phyloP scores from a whole-genome alignment of 2,113 vertebrate species.

The Pyxicephalus adspersus region DNA sequence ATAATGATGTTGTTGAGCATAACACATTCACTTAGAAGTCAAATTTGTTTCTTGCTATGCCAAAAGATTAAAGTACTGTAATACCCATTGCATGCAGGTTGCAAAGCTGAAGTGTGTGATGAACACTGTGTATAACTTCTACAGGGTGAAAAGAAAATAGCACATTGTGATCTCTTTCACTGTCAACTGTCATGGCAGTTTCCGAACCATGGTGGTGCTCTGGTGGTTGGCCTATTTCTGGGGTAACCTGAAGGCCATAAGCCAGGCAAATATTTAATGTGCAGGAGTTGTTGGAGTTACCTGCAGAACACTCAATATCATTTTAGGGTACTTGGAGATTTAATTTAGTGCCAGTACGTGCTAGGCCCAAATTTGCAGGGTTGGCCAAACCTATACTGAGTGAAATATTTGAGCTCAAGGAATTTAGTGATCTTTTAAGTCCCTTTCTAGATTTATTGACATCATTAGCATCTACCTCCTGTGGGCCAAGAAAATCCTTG shows the following conservation, averaged over 20 bases:
- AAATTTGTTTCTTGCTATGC: constrained; percentile 45
- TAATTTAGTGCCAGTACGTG: too few species aligned
- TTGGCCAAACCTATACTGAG: too few species aligned
- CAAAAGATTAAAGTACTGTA: constrained; percentile 45
- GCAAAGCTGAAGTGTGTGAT: constrained; percentile 3
- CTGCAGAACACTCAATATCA: too few species aligned
- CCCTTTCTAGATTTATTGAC: too few species aligned
- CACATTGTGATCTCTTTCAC: not conserved
- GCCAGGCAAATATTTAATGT: not conserved
- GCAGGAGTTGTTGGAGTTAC: too few species aligned
- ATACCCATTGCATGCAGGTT: constrained; percentile 9
- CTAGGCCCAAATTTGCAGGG: too few species aligned
- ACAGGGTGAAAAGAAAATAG: constrained; percentile 13
- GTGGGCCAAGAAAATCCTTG: too few species aligned
- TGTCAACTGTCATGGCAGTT: not conserved
- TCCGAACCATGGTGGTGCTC: not conserved
- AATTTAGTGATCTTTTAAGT: too few species aligned
- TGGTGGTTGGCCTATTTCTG: not conserved
- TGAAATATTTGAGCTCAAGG: too few species aligned
- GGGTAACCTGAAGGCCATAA: not conserved
- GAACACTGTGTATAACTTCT: constrained; percentile 32
- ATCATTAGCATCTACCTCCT: too few species aligned
- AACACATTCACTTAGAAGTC: constrained; percentile 53
- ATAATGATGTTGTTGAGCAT: constrained; percentile 43
- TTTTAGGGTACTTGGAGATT: too few species aligned